Base-by-base conservation (phyloP, 2,797 vertebrate species). In the Sebastes kiyomatsui region DNA sequence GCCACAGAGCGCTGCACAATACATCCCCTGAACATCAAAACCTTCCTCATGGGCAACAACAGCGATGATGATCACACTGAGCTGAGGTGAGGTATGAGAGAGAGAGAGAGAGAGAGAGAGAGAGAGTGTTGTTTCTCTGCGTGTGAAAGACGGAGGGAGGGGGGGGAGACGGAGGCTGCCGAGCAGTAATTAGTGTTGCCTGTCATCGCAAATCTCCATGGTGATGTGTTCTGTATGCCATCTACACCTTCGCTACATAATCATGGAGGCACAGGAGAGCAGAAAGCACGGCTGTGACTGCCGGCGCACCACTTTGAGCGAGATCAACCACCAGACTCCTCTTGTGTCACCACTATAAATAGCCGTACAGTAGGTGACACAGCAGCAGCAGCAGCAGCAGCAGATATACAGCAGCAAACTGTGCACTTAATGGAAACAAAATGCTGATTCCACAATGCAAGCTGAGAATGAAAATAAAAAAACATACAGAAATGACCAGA, bases 181-280 rank as follows among this genome's bases (percentile, higher is more conserved):
- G 70, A 90, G 90, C 90, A 87, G 82, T 91, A 93, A 94, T 94
- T 94, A 94, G 90, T 72, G 77, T 92, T 86, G 90, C 93, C 90
- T 92, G 92, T 95, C 92, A 86, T 90, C 89, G 78, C 82, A 86
- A 84, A 94, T 95, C 94, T 90, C 95, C 94, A 95, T 95, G 95
- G 95, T 92, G 94, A 96, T 79, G 80, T 78, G 85, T 74, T 92
- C 80, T 88, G 90, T 87, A 84, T 88, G 90, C 84, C 87, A 87
- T 89, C 82, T 87, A 84, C 87, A 93, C 88, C 89, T 93, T 89
- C 72, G 69, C 64, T 89, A 80, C 91, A 90, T 86, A 88, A 90
- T 89, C 85, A 78, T 62, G 64, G 71, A 91, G 86, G 87, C 79
- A 70, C 73, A 77, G 77, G 66, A 83, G 79, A 92, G 83, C 88